These are phyloP conservation scores for Gambusia affinis DNA, from an alignment of 2,113 vertebrate species.

Conservation along the genomic window DNA sequence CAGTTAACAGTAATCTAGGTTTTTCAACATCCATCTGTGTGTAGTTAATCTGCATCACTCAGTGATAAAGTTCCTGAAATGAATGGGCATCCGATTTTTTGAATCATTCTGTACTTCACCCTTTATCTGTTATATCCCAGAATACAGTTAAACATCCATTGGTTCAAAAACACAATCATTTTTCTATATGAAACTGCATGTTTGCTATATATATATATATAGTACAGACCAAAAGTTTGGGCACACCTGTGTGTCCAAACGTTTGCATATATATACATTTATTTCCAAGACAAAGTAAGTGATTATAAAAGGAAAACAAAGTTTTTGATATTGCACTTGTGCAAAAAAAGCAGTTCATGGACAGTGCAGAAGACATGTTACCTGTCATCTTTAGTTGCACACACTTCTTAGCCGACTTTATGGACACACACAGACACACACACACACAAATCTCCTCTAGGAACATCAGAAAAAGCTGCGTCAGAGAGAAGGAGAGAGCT, in stretches of 20 bases:
- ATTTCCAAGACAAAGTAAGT: not conserved
- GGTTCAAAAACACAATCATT: too few relatives aligned
- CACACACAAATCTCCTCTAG: constrained; percentile 8
- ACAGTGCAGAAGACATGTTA: not conserved
- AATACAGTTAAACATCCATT: not conserved
- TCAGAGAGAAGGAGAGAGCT: not conserved
- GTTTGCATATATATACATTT: not conserved
- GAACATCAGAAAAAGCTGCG: not conserved
- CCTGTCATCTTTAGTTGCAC: not conserved
- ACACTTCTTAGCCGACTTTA: not conserved
- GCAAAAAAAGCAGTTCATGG: not conserved
- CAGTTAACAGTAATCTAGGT: too few relatives aligned
- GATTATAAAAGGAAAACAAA: not conserved
- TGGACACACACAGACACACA: not conserved
- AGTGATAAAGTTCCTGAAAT: too few relatives aligned
- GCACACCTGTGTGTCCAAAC: too few relatives aligned
- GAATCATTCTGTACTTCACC: too few relatives aligned
- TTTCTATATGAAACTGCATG: too few relatives aligned
- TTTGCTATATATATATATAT: not conserved
- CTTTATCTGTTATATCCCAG: too few relatives aligned
- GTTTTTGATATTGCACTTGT: not conserved
- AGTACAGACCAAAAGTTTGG: too few relatives aligned
- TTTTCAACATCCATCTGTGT: too few relatives aligned
- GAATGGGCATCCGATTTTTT: too few relatives aligned
- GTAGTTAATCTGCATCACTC: too few relatives aligned